Conservation (phyloP, 2,113 vertebrate species). For the Ammodytes marinus region DNA sequence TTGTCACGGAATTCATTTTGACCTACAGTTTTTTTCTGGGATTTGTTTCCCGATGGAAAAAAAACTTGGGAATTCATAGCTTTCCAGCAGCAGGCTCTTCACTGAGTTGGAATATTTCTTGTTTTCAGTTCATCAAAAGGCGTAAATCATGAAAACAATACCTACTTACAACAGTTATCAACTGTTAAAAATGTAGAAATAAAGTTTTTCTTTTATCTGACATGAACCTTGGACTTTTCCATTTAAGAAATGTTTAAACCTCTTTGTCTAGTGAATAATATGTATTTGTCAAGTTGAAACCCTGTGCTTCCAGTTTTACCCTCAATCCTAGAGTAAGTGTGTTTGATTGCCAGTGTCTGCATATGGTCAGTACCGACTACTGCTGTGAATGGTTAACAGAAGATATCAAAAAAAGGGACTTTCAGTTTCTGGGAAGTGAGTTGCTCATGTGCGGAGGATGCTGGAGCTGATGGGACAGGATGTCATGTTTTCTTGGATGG, state of each 20-base stretch:
- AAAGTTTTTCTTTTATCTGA: not conserved
- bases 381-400: conserved; percentile 39
- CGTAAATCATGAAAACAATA: not conserved
- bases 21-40: not conserved
- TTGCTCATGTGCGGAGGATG: conserved; percentile 60
- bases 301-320: not conserved
- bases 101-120: not conserved
- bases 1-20: not conserved
- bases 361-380: conserved; percentile 3
- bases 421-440: conserved; percentile 66
- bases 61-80: too few relatives aligned
- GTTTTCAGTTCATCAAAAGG: not conserved
- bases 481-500: conserved; percentile 65
- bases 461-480: conserved; percentile 75
- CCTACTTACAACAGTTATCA: not conserved
- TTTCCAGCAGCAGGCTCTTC: not conserved
- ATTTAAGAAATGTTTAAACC: not conserved
- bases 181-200: not conserved
- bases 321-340: not conserved
- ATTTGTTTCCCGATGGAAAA: not conserved
- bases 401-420: conserved; percentile 40
- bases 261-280: not conserved
- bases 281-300: conserved; percentile 25
- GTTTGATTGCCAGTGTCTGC: not conserved
- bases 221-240: not conserved